A percentile compares a stretch with the other conserved stretches of the same genome.
These are phyloP conservation scores for Rhinella marina DNA, from an alignment of 2,797 vertebrate genomes.

Conservation along the genomic window DNA sequence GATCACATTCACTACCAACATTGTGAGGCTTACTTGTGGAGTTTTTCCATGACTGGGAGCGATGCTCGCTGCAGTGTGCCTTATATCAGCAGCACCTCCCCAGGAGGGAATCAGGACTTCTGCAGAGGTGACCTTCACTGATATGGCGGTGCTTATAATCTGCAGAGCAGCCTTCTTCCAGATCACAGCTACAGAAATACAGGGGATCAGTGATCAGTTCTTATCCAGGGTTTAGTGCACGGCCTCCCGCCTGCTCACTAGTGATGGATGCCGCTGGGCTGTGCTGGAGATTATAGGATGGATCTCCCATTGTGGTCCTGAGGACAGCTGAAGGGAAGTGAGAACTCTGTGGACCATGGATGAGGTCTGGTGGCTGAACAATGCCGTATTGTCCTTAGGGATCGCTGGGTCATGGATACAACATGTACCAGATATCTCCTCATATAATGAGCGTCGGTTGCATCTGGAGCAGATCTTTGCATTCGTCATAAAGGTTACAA, in stretches of 20 bases:
- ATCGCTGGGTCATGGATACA: neutral
- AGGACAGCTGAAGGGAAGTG: slow-evolving; percentile 51
- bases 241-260: slow-evolving; percentile 70
- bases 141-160: slow-evolving; percentile 77
- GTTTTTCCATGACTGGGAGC: neutral
- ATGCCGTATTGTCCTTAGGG: neutral
- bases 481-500: no score
- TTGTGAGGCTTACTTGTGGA: no score
- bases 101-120: slow-evolving; percentile 11
- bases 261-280: slow-evolving; percentile 73
- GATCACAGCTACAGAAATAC: slow-evolving; percentile 69
- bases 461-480: no score
- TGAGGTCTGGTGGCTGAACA: neutral
- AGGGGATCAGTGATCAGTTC: slow-evolving; percentile 71
- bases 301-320: slow-evolving; percentile 22
- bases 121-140: slow-evolving; percentile 71
- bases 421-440: neutral
- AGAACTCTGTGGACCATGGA: neutral
- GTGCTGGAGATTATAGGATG: slow-evolving; percentile 40
- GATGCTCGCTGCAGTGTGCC: neutral
- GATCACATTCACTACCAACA: neutral
- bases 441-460: no score
- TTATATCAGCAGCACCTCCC: neutral
- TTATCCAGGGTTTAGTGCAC: slow-evolving; percentile 66
- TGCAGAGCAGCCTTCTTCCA: slow-evolving; percentile 49